A percentile compares a stretch with the other conserved stretches of the same genome.
Evolutionary conservation across 2,113 vertebrate species (phyloP).

Genomic region (Lepus americanus): DNA sequence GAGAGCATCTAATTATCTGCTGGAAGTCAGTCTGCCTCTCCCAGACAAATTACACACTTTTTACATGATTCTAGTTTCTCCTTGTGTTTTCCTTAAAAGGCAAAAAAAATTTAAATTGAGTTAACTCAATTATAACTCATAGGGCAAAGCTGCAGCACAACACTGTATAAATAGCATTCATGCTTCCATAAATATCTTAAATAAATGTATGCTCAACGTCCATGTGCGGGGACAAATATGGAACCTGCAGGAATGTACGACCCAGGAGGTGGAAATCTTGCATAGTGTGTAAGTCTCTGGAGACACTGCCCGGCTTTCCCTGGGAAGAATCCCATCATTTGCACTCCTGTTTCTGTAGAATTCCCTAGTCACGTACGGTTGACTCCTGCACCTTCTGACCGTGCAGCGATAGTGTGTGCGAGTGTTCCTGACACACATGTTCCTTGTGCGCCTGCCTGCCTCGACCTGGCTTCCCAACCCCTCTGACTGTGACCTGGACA

Average conservation of each 20-base stretch:
- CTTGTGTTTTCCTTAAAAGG: constrained; percentile 41
- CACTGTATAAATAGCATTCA: constrained; percentile 18
- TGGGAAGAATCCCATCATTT: not conserved
- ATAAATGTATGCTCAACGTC: constrained; percentile 35
- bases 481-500: not conserved
- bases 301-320: not conserved
- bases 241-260: not conserved
- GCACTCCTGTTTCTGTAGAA: not conserved
- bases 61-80: not conserved
- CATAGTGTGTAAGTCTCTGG: not conserved
- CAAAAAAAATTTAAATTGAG: constrained; percentile 33
- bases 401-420: not conserved
- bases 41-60: constrained; percentile 43
- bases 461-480: not conserved
- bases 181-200: not conserved
- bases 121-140: constrained; percentile 49
- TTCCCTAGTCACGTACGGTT: not conserved
- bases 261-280: not conserved
- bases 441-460: not conserved
- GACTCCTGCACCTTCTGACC: not conserved
- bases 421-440: not conserved
- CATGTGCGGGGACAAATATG: constrained; percentile 5
- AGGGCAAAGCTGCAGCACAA: constrained; percentile 31
- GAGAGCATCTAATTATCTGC: constrained; percentile 35
- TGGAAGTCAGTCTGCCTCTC: constrained; percentile 47